These are phyloP conservation scores for Bergia puertoricense DNA, from an alignment of 92 coral and sea anemone species.

Conservation along the genomic window DNA sequence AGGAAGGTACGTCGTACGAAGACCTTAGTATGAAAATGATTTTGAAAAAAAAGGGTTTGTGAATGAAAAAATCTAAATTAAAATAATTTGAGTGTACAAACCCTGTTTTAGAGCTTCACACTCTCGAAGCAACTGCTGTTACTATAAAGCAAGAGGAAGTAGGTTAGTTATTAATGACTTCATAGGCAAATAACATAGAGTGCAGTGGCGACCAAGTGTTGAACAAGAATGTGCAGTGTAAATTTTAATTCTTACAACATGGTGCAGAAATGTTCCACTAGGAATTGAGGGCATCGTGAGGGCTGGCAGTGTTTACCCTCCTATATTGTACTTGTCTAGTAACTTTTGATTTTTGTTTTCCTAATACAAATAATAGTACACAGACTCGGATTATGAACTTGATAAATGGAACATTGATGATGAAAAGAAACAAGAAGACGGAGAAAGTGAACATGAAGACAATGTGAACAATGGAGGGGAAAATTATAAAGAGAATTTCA, in stretches of 20 bases:
- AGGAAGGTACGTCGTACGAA: conserved; percentile 56
- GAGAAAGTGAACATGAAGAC: conserved; percentile 47
- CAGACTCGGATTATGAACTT: conserved; percentile 84
- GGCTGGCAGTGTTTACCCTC: not conserved
- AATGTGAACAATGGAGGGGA: conserved; percentile 53
- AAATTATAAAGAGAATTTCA: conserved; percentile 40
- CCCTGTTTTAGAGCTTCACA: no score
- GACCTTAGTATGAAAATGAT: no score
- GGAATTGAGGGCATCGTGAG: not conserved
- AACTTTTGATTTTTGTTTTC: not conserved
- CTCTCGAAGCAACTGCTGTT: no score
- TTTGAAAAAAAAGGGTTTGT: no score
- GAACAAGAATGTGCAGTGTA: not conserved
- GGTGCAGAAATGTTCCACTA: not conserved
- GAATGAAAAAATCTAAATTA: no score
- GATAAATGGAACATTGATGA: conserved; percentile 92
- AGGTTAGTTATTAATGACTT: no score
- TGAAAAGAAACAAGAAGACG: conserved; percentile 84
- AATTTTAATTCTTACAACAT: not conserved
- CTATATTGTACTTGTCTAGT: not conserved
- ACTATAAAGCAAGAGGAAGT: not conserved
- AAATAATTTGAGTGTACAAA: no score
- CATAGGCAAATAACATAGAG: no score
- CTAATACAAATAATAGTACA: not conserved
- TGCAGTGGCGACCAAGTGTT: not conserved